phyloP scores from a whole-genome alignment of 2,888 invertebrate species.

The Muschampia plurimacula region DNA sequence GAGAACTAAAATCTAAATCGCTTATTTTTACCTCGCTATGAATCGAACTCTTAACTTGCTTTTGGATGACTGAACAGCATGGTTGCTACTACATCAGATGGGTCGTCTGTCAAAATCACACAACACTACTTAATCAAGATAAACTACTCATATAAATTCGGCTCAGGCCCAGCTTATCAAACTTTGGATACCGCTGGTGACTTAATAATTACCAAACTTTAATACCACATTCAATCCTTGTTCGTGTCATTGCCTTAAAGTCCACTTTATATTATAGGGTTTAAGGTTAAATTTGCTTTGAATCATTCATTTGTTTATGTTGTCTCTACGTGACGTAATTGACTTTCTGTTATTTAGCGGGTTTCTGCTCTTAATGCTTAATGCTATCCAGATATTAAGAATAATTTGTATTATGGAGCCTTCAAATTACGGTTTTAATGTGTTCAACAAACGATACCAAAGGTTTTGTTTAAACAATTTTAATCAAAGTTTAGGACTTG shows the following conservation, averaged over 20 bases:
- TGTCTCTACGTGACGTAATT: background rate
- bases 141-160: constrained; percentile 45
- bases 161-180: constrained; percentile 44
- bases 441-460: background rate
- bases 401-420: background rate
- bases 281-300: constrained; percentile 12
- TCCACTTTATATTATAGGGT: background rate
- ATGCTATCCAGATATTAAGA: background rate
- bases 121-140: constrained; percentile 14
- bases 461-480: background rate
- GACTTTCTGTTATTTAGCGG: constrained; percentile 1
- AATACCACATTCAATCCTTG: constrained; percentile 42
- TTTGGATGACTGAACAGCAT: too few relatives aligned
- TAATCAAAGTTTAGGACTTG: background rate
- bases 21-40: too few relatives aligned
- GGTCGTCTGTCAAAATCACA: too few relatives aligned
- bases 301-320: background rate
- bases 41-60: too few relatives aligned
- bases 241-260: background rate
- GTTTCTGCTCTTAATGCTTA: background rate
- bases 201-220: constrained; percentile 54
- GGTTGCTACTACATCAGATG: too few relatives aligned
- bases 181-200: constrained; percentile 50
- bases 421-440: background rate
- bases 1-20: too few relatives aligned